phyloP scores from a whole-genome alignment of 2,888 invertebrate species.

The Gerris lacustris region DNA sequence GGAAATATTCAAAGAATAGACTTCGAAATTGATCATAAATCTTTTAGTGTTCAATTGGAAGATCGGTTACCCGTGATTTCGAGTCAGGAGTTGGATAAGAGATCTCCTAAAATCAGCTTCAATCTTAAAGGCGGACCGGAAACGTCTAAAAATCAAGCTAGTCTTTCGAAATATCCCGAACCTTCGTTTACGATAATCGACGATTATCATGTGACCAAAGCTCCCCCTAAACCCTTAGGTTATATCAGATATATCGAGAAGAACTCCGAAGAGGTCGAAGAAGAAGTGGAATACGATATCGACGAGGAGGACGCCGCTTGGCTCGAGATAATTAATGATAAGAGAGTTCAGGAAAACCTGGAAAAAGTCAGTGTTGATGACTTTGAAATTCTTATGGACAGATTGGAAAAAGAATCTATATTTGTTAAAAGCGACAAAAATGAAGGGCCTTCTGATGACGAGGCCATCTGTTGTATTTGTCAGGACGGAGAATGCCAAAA shows the following conservation, averaged over 20 bases:
- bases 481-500: constrained; percentile 98
- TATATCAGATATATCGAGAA: constrained; percentile 90
- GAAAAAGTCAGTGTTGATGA: constrained; percentile 70
- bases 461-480: constrained; percentile 97
- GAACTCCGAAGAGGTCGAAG: constrained; percentile 84
- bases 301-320: constrained; percentile 96
- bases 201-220: constrained; percentile 67
- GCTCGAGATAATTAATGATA: constrained; percentile 78
- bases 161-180: constrained; percentile 47
- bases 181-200: constrained; percentile 57
- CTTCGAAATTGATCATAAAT: constrained; percentile 6
- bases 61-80: neutral
- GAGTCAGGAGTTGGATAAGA: neutral
- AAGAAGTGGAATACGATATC: constrained; percentile 86
- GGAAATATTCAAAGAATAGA: constrained; percentile 1
- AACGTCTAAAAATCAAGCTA: neutral
- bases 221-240: constrained; percentile 62
- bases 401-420: constrained; percentile 92
- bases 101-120: neutral
- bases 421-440: constrained; percentile 54
- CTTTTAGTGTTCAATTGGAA: neutral
- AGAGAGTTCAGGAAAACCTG: constrained; percentile 56
- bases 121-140: neutral
- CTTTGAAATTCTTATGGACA: constrained; percentile 88
- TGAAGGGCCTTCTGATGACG: constrained; percentile 64